These are phyloP conservation scores for Vireo altiloquus DNA, from an alignment of 2,113 vertebrate species.

Conservation along the genomic window DNA sequence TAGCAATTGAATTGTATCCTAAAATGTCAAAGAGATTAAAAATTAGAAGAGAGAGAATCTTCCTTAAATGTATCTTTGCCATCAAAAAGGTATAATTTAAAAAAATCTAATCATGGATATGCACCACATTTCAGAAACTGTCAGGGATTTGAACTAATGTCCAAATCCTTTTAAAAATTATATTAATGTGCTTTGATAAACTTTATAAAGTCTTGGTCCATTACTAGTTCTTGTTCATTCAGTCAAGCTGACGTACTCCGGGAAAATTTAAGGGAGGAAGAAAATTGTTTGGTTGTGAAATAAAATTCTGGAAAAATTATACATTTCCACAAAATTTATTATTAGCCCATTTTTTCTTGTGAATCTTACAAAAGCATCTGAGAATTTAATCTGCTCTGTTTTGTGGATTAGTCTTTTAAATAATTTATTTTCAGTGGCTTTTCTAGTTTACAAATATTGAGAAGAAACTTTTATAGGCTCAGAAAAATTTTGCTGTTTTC, in stretches of 20 bases:
- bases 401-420: not conserved
- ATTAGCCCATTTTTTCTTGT: not conserved
- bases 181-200: not conserved
- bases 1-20: not conserved
- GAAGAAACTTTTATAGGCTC: not conserved
- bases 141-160: not conserved
- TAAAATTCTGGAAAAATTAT: not conserved
- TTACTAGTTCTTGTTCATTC: not conserved
- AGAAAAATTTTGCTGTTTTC: not conserved
- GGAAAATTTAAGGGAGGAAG: not conserved
- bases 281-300: not conserved
- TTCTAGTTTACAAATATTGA: not conserved
- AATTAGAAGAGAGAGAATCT: not conserved
- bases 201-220: not conserved
- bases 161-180: not conserved
- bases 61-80: not conserved
- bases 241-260: not conserved
- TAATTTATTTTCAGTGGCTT: not conserved
- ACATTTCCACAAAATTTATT: not conserved
- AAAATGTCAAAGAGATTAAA: accelerated
- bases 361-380: not conserved
- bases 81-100: not conserved
- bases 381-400: not conserved
- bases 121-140: not conserved
- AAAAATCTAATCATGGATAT: not conserved